phyloP scores from a whole-genome alignment of 2,888 invertebrate genomes.

The Portevinia maculata region DNA sequence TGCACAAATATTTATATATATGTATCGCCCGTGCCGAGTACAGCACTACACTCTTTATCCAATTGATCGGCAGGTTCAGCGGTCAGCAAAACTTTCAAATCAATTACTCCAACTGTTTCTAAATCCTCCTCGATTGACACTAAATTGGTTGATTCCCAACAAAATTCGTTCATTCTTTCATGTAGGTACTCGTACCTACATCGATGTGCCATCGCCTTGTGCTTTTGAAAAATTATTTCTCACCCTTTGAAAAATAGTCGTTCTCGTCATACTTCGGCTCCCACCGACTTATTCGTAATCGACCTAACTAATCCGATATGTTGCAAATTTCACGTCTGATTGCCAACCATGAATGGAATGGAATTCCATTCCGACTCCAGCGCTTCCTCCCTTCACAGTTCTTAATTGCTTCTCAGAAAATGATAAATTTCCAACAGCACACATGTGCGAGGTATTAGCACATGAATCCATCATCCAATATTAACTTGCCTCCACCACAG shows the following conservation, averaged over 20 bases:
- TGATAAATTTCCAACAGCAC: slow-evolving; percentile 74
- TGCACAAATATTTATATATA: not conserved
- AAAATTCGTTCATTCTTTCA: slow-evolving; percentile 5
- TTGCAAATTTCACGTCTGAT: slow-evolving; percentile 74
- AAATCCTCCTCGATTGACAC: slow-evolving; percentile 48
- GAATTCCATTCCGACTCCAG: slow-evolving; percentile 52
- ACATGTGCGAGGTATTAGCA: slow-evolving; percentile 74
- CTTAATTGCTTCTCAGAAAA: slow-evolving; percentile 73
- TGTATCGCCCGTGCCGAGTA: not conserved
- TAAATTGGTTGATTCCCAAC: slow-evolving; percentile 54
- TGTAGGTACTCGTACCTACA: not conserved
- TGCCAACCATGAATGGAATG: slow-evolving; percentile 70
- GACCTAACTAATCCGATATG: slow-evolving; percentile 73
- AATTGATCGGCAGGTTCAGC: slow-evolving; percentile 22
- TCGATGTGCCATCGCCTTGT: slow-evolving; percentile 24
- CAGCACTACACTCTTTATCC: not conserved
- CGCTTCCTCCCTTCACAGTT: slow-evolving; percentile 64
- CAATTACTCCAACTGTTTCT: slow-evolving; percentile 39
- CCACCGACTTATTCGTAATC: slow-evolving; percentile 42
- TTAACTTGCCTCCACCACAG: slow-evolving; percentile 65
- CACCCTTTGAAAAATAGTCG: slow-evolving; percentile 46
- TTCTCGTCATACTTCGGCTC: not conserved
- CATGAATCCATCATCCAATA: slow-evolving; percentile 74
- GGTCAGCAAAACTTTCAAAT: slow-evolving; percentile 51
- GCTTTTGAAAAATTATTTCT: slow-evolving; percentile 58